Evolutionary conservation across 1,140 invertebrate genomes (phyloP).

Genomic region (Drosophila sp.): DNA sequence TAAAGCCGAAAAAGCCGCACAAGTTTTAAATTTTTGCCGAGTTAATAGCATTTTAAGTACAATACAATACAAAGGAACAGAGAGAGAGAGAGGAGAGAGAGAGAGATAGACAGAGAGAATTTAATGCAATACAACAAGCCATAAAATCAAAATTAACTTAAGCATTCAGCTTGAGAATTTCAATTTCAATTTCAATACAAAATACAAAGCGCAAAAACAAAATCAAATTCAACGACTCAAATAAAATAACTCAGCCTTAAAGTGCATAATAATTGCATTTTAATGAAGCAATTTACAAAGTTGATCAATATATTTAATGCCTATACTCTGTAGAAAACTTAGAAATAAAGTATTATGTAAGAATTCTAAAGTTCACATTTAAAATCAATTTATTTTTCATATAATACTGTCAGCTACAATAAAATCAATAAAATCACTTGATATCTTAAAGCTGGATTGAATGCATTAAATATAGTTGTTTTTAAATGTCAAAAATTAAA

Average conservation of each 20-base stretch:
- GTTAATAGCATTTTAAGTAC: constrained; percentile 83
- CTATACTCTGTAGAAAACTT: not conserved
- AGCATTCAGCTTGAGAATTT: constrained; percentile 17
- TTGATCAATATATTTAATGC: not conserved
- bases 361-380: no score
- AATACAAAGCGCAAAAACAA: constrained; percentile 7
- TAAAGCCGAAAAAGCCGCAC: constrained; percentile 79
- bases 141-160: constrained; percentile 52
- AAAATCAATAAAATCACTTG: no score
- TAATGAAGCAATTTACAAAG: constrained; percentile 18
- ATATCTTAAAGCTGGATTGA: no score
- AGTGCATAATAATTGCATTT: constrained; percentile 16
- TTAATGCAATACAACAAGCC: constrained; percentile 12
- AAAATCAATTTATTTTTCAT: no score
- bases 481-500: no score
- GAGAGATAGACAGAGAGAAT: not conserved
- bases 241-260: constrained; percentile 4
- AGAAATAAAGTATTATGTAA: no score
- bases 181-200: constrained; percentile 45
- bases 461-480: no score
- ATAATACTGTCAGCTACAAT: no score
- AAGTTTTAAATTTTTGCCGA: constrained; percentile 69
- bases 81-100: not conserved
- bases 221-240: constrained; percentile 14
- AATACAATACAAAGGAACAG: constrained; percentile 37